Percentiles rank a stretch among this genome's conserved stretches.
These are phyloP conservation scores for Blomia tropicalis DNA, from an alignment of 2,888 invertebrate species.

Conservation along the genomic window DNA sequence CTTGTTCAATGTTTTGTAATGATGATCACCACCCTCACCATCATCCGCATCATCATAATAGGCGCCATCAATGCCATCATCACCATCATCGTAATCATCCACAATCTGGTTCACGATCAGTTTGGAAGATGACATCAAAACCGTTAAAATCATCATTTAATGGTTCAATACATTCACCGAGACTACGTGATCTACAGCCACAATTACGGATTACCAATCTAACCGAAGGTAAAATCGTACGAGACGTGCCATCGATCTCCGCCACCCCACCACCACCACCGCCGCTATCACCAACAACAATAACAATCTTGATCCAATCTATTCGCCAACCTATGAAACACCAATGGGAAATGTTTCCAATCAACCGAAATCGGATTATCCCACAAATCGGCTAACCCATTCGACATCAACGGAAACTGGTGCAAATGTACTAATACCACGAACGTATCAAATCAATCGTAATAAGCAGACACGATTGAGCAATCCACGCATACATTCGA, in stretches of 20 bases:
- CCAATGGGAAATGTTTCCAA: too few species aligned
- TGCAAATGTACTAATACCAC: slow-evolving; percentile 6
- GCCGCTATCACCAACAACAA: too few species aligned
- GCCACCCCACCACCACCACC: not conserved
- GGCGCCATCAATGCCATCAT: not conserved
- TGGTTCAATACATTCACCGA: too few species aligned
- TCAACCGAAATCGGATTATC: slow-evolving; percentile 2
- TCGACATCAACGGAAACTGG: not conserved
- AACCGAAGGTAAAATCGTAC: too few species aligned
- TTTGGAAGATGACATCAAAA: too few species aligned
- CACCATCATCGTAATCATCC: too few species aligned
- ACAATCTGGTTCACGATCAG: too few species aligned
- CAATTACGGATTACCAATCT: too few species aligned
- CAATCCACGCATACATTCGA: slow-evolving; percentile 35
- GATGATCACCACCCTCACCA: not conserved
- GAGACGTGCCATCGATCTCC: not conserved
- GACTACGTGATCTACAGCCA: too few species aligned
- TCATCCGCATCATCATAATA: not conserved
- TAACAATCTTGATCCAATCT: not conserved
- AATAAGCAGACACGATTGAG: not conserved
- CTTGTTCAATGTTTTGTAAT: not conserved
- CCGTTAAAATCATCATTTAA: too few species aligned
- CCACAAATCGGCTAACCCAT: not conserved
- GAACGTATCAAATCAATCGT: slow-evolving; percentile 6
- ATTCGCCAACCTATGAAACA: not conserved